Conservation (phyloP, 1,140 invertebrate genomes). For the Aphaenogaster rudis region DNA sequence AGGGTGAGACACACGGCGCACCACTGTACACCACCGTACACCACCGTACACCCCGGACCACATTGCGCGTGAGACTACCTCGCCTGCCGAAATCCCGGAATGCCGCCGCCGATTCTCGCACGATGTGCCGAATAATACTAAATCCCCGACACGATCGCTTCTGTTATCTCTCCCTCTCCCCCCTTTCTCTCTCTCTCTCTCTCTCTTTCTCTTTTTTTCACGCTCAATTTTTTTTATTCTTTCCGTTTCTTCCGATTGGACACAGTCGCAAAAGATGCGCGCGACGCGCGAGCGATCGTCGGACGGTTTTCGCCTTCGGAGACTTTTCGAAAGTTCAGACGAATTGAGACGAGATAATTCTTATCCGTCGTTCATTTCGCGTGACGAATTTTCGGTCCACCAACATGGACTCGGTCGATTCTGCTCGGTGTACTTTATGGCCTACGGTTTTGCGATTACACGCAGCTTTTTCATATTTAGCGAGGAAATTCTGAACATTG, state of each 20-base stretch:
- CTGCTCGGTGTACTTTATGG: not conserved
- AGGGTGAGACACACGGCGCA: conserved; percentile 14
- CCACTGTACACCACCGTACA: conserved; percentile 36
- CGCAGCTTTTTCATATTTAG: too few relatives aligned
- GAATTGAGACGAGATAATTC: not conserved
- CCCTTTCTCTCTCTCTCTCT: not conserved
- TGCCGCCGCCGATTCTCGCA: conserved; percentile 32
- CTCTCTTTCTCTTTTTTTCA: not conserved
- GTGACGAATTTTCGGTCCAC: not conserved
- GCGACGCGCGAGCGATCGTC: not conserved
- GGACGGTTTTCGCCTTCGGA: not conserved
- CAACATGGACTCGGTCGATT: not conserved
- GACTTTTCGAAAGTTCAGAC: not conserved
- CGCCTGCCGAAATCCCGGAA: conserved; percentile 41
- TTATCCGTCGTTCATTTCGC: not conserved
- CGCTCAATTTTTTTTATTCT: not conserved
- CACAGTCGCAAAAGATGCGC: too few relatives aligned
- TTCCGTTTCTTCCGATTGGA: not conserved
- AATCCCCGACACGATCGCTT: not conserved
- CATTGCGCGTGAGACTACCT: conserved; percentile 77
- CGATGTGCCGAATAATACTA: conserved; percentile 12
- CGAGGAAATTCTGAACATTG: not conserved
- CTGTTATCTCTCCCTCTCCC: not conserved
- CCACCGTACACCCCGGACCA: conserved; percentile 80
- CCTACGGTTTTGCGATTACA: not conserved